Evolutionary conservation across 2,797 vertebrate species (phyloP).

Genomic region (Danio kyathit): DNA sequence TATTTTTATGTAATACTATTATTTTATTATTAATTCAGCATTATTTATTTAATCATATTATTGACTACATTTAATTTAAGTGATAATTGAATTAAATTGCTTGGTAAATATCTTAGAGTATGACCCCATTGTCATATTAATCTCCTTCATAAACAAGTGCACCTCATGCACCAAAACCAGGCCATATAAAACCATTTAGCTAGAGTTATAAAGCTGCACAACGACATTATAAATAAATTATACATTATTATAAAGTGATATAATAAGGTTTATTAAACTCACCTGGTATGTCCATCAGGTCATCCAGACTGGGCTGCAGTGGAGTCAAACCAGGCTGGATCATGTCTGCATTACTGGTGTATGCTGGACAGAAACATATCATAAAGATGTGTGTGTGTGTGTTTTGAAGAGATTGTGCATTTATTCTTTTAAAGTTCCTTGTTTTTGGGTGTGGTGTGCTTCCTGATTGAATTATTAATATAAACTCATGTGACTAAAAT

Average conservation of each 20-base stretch:
- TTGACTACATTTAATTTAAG: background rate
- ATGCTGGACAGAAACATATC: slow-evolving; percentile 73
- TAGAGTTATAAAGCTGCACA: background rate
- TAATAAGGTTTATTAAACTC: slow-evolving; percentile 41
- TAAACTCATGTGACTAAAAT: slow-evolving; percentile 38
- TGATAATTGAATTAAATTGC: background rate
- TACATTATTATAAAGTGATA: background rate
- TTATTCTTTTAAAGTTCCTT: slow-evolving; percentile 59
- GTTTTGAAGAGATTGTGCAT: background rate
- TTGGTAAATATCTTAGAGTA: background rate
- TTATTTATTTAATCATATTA: background rate
- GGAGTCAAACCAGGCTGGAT: slow-evolving; percentile 95
- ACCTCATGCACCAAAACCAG: background rate
- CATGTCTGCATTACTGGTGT: slow-evolving; percentile 93
- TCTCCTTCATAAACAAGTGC: background rate
- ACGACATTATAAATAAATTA: too few species aligned
- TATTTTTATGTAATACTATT: too few species aligned
- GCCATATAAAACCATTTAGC: background rate
- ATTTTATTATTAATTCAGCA: background rate
- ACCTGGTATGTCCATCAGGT: slow-evolving; percentile 98
- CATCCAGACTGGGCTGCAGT: slow-evolving; percentile 93
- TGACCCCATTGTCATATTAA: background rate
- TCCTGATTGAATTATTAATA: slow-evolving; percentile 48
- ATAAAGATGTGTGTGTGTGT: background rate
- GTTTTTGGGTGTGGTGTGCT: slow-evolving; percentile 56